phyloP scores from a whole-genome alignment of 2,797 vertebrate genomes.

The Ficedula albicollis region DNA sequence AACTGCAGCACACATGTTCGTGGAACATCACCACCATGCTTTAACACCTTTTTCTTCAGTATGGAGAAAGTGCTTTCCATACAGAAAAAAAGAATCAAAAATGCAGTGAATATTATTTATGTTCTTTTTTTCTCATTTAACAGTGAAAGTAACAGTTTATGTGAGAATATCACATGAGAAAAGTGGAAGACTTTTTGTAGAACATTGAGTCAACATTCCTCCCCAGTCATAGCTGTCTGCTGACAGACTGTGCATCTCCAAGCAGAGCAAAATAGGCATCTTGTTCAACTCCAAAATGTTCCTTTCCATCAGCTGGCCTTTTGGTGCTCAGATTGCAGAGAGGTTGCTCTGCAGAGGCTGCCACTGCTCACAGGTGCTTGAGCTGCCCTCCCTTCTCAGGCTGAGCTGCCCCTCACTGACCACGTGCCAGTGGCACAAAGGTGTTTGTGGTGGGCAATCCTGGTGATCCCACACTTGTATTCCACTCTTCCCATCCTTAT shows the following conservation, averaged over 20 bases:
- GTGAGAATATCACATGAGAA: not conserved
- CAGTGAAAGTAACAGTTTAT: not conserved
- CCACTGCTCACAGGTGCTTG: not conserved
- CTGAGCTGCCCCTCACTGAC: not conserved
- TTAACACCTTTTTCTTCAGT: not conserved
- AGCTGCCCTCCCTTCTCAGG: not conserved
- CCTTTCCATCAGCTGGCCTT: not conserved
- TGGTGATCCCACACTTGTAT: not conserved
- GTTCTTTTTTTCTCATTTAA: not conserved
- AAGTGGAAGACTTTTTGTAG: not conserved
- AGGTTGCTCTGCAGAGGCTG: not conserved
- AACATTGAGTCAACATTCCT: not conserved
- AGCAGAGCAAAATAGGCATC: not conserved
- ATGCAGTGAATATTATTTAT: not conserved
- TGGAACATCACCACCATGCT: not conserved
- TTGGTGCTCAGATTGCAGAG: not conserved
- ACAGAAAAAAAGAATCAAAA: not conserved
- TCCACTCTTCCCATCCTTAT: not conserved
- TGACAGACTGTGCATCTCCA: not conserved
- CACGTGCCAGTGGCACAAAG: accelerated
- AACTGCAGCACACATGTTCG: accelerated
- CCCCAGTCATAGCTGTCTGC: not conserved
- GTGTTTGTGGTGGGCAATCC: not conserved
- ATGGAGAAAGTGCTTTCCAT: not conserved
- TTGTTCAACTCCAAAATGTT: not conserved